Base-by-base conservation (phyloP, 2,888 invertebrate genomes). In the Ephialtes manifestator region DNA sequence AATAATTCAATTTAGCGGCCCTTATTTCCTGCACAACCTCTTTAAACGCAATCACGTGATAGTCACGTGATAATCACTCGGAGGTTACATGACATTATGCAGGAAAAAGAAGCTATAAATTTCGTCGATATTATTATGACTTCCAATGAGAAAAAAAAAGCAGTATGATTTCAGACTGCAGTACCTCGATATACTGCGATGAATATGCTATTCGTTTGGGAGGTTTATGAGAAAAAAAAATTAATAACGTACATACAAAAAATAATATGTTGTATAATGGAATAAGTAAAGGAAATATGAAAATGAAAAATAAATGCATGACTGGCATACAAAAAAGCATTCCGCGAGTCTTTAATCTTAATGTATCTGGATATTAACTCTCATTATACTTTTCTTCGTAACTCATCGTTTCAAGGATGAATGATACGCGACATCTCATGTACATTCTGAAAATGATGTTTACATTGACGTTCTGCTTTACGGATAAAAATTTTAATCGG, bases 271-370 rank as follows among this genome's bases (percentile, higher is more conserved):
- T 55, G 55, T 55, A 55, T 55, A 55, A 55, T 55, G 20, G 55
- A 55, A 55, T 55, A 55, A 55, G 55, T 55, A 55, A 48, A 68
- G 70, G 63, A 74, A 28, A 35, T 68, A 72, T 72, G 68, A 20
- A 58, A 20, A 55, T 74, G n/a, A 55, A 55, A 20, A 55, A 48
- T 15, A 48, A 48, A 48, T 48, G 55, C 55, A 55, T 55, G 24
- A 55, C 55, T 55, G 55, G 55, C 55, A 55, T 55, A 55, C n/a
- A 55, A 55, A 55, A 55, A 55, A 55, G 24, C 55, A 55, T 55
- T 55, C 55, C 24, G 55, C 55, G 55, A 55, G 55, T 55, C 55
- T 55, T 55, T 55, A 24, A 24, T 55, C 18, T 24, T 55, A 20
- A 55, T 55, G 20, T 55, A 55, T 55, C 55, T 55, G 55, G 55